A percentile compares a stretch with the other conserved stretches of the same genome.
phyloP scores from a whole-genome alignment of 2,113 vertebrate species.

The Heterotilapia buettikoferi region DNA sequence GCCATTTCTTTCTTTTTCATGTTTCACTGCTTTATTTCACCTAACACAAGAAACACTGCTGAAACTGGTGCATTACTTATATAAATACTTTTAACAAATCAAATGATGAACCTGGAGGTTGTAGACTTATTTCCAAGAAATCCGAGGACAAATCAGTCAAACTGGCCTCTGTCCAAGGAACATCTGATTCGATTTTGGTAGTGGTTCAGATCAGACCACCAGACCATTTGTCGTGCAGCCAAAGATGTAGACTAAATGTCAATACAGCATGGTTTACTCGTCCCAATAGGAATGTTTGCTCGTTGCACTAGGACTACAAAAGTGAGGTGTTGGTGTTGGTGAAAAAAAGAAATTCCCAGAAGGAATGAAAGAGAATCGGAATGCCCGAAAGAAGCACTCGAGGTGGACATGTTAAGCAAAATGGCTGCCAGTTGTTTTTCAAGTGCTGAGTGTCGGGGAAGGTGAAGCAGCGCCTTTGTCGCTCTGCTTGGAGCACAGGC shows the following conservation, averaged over 20 bases:
- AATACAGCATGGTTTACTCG: not conserved
- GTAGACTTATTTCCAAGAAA: not conserved
- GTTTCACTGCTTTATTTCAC: not conserved
- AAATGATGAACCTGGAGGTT: not conserved
- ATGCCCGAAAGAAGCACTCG: not conserved
- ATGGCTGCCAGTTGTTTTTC: conserved; percentile 30
- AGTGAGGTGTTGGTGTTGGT: too few species aligned
- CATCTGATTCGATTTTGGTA: not conserved
- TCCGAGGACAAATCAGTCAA: not conserved
- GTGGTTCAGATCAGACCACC: not conserved
- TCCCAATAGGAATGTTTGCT: not conserved
- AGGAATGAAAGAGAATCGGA: not conserved
- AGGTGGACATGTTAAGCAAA: conserved; percentile 11
- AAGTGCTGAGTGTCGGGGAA: not conserved
- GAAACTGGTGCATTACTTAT: not conserved
- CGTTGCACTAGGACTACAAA: not conserved
- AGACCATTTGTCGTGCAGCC: not conserved
- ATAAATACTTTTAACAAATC: not conserved
- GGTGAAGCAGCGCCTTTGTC: conserved; percentile 16
- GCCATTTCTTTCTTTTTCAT: not conserved
- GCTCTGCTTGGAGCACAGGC: not conserved
- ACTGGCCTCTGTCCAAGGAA: not conserved
- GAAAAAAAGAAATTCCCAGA: not conserved
- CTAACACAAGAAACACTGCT: not conserved
- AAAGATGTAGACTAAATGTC: not conserved